Evolutionary conservation across 2,888 invertebrate species (phyloP).

Genomic region (Noctua janthe): DNA sequence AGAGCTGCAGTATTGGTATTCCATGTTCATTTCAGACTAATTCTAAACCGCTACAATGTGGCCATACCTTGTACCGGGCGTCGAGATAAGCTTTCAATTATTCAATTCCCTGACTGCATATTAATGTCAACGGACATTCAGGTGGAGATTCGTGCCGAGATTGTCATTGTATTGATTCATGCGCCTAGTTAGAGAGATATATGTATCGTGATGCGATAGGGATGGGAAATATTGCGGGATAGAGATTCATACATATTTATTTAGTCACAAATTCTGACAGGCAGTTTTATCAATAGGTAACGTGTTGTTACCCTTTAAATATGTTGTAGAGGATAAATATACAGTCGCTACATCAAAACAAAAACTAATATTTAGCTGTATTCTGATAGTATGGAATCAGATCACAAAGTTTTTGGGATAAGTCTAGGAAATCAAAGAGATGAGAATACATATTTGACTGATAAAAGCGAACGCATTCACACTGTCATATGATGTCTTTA

Average conservation of each 20-base stretch:
- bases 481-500: not conserved
- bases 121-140: constrained; percentile 67
- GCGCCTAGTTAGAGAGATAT: constrained; percentile 53
- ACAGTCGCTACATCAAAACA: not conserved
- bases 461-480: not conserved
- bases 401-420: not conserved
- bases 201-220: constrained; percentile 37
- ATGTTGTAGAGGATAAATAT: not conserved
- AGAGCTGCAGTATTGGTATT: not conserved
- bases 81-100: constrained; percentile 74
- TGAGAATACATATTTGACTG: not conserved
- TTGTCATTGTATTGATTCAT: constrained; percentile 64
- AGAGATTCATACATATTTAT: not conserved
- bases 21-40: constrained; percentile 14
- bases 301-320: too few relatives aligned
- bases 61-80: constrained; percentile 29
- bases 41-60: constrained; percentile 35
- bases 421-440: not conserved
- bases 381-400: not conserved
- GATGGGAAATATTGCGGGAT: constrained; percentile 15
- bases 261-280: not conserved
- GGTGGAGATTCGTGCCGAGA: constrained; percentile 59
- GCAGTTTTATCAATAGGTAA: too few relatives aligned
- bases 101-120: constrained; percentile 69
- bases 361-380: not conserved